These are phyloP conservation scores for Melitaea cinxia DNA, from an alignment of 1,140 invertebrate genomes.

Conservation along the genomic window DNA sequence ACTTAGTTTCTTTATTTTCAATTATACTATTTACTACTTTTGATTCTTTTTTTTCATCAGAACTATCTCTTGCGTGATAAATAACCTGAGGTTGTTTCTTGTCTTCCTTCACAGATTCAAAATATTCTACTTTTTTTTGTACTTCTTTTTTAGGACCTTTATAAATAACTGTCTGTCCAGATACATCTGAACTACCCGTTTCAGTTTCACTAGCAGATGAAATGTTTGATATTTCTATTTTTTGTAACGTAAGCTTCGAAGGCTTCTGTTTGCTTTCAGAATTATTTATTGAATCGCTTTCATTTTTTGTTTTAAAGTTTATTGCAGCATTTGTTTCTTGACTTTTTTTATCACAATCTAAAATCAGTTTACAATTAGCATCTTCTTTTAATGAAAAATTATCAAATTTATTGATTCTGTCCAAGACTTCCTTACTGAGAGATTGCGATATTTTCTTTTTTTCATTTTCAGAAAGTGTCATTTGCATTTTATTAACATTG, in stretches of 20 bases:
- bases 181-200: conserved; percentile 87
- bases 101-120: conserved; percentile 84
- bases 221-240: conserved; percentile 50
- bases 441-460: conserved; percentile 88
- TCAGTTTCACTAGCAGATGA: conserved; percentile 84
- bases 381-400: conserved; percentile 62
- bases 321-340: conserved; percentile 5
- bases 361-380: conserved; percentile 34
- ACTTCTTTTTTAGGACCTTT: conserved; percentile 83
- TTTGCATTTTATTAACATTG: conserved; percentile 76
- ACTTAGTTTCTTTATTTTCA: conserved; percentile 39
- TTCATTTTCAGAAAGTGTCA: conserved; percentile 85
- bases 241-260: conserved; percentile 54
- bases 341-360: conserved; percentile 17
- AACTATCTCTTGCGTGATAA: conserved; percentile 82
- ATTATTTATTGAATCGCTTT: conserved; percentile 21
- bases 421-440: conserved; percentile 87
- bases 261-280: conserved; percentile 49
- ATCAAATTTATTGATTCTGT: conserved; percentile 83
- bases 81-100: conserved; percentile 44
- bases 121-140: conserved; percentile 89
- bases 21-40: conserved; percentile 3
- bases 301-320: neutral
- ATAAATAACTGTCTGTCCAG: conserved; percentile 85
- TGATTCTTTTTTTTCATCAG: conserved; percentile 69